These are phyloP conservation scores for Prunella himalayana DNA, from an alignment of 2,113 vertebrate genomes.

Conservation along the genomic window DNA sequence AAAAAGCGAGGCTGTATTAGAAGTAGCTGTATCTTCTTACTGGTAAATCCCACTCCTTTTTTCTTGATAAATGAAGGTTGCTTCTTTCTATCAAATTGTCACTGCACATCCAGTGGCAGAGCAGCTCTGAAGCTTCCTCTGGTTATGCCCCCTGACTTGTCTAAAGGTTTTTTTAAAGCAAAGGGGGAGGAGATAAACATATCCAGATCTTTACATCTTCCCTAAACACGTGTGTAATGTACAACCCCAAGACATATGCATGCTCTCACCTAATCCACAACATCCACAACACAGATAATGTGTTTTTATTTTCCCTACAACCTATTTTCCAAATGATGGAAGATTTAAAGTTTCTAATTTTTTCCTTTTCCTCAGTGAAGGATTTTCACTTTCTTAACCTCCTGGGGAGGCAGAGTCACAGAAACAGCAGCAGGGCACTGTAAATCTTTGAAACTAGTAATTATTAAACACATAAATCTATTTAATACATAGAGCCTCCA, in stretches of 20 bases:
- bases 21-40: not conserved
- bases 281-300: not conserved
- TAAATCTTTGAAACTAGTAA: slow-evolving; percentile 57
- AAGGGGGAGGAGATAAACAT: not conserved
- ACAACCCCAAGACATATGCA: not conserved
- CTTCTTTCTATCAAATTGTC: not conserved
- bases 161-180: not conserved
- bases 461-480: slow-evolving; percentile 63
- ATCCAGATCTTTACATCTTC: not conserved
- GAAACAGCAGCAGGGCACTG: not conserved
- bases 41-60: not conserved
- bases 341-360: slow-evolving; percentile 53
- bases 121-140: not conserved
- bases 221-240: not conserved
- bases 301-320: not conserved
- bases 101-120: not conserved
- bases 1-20: not conserved
- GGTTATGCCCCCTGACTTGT: not conserved
- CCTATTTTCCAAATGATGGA: not conserved
- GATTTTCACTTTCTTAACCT: slow-evolving; percentile 23
- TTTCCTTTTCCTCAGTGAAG: slow-evolving; percentile 12
- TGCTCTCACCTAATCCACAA: not conserved
- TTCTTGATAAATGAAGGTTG: not conserved
- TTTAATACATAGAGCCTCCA: not conserved
- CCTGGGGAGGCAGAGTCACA: not conserved